Evolutionary conservation across 2,797 vertebrate genomes (phyloP).

Genomic region (Anguilla marmorata): DNA sequence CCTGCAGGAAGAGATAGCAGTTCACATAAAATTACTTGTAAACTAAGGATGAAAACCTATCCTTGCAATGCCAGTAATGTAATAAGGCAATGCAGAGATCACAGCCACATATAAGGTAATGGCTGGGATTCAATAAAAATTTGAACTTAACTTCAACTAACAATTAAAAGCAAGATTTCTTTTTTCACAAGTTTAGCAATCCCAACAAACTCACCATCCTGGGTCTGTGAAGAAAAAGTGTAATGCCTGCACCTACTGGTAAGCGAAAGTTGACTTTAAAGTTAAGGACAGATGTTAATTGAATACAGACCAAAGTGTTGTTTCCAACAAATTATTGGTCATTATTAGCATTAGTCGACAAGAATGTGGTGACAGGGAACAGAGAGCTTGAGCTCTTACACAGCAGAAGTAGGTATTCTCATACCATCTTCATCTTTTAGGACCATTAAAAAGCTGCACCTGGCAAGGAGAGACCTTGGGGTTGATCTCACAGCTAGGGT

Average conservation of each 20-base stretch:
- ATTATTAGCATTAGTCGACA: slow-evolving; percentile 19
- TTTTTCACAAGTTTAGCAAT: no score
- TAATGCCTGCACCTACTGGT: no score
- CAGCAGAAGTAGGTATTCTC: neutral
- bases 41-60: neutral
- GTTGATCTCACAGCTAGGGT: neutral
- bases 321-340: neutral
- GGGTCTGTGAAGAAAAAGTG: no score
- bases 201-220: no score
- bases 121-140: no score
- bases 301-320: neutral
- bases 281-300: no score
- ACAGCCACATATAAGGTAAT: neutral
- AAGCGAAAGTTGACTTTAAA: no score
- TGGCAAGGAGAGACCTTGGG: neutral
- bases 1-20: neutral
- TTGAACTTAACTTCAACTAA: no score
- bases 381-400: neutral
- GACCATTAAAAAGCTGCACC: slow-evolving; percentile 13
- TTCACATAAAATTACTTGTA: neutral
- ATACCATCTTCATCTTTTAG: neutral
- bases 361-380: slow-evolving; percentile 11
- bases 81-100: neutral
- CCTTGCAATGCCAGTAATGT: neutral
- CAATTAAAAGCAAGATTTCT: no score